Evolutionary conservation across 2,888 invertebrate species (phyloP), one percentile per base, ranked within the genome.

Genomic region (Drosophila nigricruria): DNA sequence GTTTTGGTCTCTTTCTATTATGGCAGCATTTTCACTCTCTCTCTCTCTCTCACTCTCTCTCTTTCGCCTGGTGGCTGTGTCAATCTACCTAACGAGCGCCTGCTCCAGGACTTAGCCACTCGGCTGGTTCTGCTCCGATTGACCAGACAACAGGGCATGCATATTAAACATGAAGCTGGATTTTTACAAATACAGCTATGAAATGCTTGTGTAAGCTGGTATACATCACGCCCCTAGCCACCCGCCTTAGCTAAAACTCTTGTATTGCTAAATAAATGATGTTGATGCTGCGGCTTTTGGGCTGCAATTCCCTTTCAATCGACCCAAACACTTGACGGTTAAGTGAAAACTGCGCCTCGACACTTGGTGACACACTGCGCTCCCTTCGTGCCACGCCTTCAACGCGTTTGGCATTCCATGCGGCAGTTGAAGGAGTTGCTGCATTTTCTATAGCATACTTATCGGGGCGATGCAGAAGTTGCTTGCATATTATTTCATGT

Each of bases 131-230:
- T 77, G 86, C 88, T 77, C 66, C 87, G 87, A 88, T 88, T 88
- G 87, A 88, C 87, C 89, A 84, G 75, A 81, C 71, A 82, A 82
- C 87, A 67, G 70, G 82, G 73, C 72, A 71, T 79, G 87, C 89
- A 88, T 88, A 88, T 87, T 82, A 88, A 88, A 68, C 77, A 77
- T 68, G 60, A 61, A 36, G 43, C 43, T 27, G 40, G 53, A 30
- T 66, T 62, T 54, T 58, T 62, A 52, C 72, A 60, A 63, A 71
- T 53, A 68, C 59, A 18, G 58, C 58, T 40, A 30, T 36, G 53
- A 18, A 60, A 60, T 42, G 25, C 52, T 40, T 45, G 34, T 65
- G 66, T 60, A 59, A 66, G 67, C 63, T 58, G 66, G 14, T 38
- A 14, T n/a, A 49, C 43, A 56, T 42, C 38, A 25, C 34, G 23